Percentiles rank a stretch among this genome's conserved stretches.
Conservation (phyloP, 1,140 invertebrate species). For the Pseudachorutes palmiensis region DNA sequence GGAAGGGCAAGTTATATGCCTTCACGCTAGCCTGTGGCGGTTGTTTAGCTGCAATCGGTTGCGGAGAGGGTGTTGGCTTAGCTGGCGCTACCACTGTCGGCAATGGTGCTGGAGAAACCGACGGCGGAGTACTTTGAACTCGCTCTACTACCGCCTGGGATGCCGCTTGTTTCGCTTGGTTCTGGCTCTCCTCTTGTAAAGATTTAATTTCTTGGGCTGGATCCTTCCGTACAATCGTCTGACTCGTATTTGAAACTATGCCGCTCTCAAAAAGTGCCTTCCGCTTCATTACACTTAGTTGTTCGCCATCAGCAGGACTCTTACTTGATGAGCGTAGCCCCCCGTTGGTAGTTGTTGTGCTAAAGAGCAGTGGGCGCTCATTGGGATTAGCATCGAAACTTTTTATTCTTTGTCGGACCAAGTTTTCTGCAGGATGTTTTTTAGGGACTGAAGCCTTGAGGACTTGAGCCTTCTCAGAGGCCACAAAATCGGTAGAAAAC, state of each 20-base stretch:
- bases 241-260: conserved; percentile 12
- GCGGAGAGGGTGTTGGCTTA: conserved; percentile 2
- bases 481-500: not conserved
- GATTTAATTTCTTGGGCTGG: conserved; percentile 32
- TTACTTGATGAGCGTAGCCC: not conserved
- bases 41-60: not conserved
- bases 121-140: too few species aligned
- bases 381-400: conserved; percentile 31
- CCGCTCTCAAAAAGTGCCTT: conserved; percentile 35
- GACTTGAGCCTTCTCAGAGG: conserved; percentile 21
- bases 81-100: too few species aligned
- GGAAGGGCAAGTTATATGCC: conserved; percentile 16
- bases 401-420: conserved; percentile 35
- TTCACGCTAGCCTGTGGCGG: not conserved
- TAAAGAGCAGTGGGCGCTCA: not conserved
- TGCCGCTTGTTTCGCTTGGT: conserved; percentile 15
- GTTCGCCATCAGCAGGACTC: conserved; percentile 14
- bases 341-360: not conserved
- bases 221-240: conserved; percentile 15
- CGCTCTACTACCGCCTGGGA: too few species aligned
- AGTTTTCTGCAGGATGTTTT: conserved; percentile 22
- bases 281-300: conserved; percentile 33
- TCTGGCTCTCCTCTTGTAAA: conserved; percentile 18
- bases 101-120: too few species aligned
- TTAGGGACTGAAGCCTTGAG: conserved; percentile 31